Percentiles rank a stretch among this genome's conserved stretches.
phyloP scores from a whole-genome alignment of 64 coral and sea anemone genomes.

The Trachythela sp. region DNA sequence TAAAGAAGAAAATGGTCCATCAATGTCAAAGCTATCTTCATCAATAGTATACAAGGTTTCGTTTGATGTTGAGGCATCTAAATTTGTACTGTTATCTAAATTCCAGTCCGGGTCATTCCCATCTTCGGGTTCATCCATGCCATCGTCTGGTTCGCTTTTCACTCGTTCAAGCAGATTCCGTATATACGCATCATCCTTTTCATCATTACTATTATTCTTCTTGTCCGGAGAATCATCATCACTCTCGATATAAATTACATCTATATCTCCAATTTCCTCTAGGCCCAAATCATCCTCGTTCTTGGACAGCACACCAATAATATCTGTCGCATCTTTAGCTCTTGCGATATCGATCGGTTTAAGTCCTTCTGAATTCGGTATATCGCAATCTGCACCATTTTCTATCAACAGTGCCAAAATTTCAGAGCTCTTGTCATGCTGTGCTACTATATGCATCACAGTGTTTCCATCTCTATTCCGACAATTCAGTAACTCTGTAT shows the following conservation, averaged over 20 bases:
- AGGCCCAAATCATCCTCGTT: neutral
- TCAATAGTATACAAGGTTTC: neutral
- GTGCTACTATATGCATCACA: neutral
- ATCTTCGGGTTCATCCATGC: neutral
- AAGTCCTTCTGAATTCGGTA: neutral
- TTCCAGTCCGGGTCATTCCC: neutral
- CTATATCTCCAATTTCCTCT: neutral
- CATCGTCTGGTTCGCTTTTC: neutral
- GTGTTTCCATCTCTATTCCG: neutral
- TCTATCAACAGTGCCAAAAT: neutral
- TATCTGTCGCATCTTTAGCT: neutral
- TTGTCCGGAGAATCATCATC: conserved; percentile 2
- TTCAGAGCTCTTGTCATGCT: neutral
- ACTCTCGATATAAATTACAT: neutral
- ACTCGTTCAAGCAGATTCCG: neutral
- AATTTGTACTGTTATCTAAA: neutral
- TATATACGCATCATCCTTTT: neutral
- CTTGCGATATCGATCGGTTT: neutral
- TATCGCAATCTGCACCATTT: neutral
- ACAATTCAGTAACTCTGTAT: neutral
- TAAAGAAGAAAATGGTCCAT: neutral
- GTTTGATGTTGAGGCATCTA: neutral
- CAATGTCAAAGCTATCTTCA: neutral
- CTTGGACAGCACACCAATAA: neutral
- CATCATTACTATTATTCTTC: neutral